A percentile compares a stretch with the other conserved stretches of the same genome.
These are phyloP conservation scores for Himalopsyche anomala DNA, from an alignment of 2,888 invertebrate species.

Conservation along the genomic window DNA sequence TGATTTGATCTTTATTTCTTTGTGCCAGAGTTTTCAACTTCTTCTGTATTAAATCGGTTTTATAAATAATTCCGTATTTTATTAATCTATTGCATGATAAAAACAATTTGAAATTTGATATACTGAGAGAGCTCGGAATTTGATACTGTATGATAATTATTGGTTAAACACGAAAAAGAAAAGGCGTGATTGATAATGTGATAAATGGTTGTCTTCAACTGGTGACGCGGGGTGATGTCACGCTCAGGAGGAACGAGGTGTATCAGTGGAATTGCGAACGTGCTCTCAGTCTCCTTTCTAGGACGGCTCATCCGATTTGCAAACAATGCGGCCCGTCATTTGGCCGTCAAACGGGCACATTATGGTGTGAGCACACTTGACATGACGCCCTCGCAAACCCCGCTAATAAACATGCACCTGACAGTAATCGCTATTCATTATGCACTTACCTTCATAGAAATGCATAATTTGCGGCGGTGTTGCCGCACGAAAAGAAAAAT, in stretches of 20 bases:
- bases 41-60: too few relatives aligned
- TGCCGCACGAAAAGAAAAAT: too few relatives aligned
- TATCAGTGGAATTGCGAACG: slow-evolving; percentile 34
- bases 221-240: background rate
- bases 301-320: slow-evolving; percentile 45
- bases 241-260: slow-evolving; percentile 7
- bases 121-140: too few relatives aligned
- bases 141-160: too few relatives aligned
- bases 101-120: too few relatives aligned
- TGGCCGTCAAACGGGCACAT: slow-evolving; percentile 35
- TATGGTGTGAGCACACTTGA: slow-evolving; percentile 38
- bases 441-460: slow-evolving; percentile 4
- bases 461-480: background rate
- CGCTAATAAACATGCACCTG: slow-evolving; percentile 35
- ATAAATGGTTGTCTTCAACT: background rate
- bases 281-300: slow-evolving; percentile 22
- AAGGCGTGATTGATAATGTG: too few relatives aligned
- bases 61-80: too few relatives aligned
- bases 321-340: slow-evolving; percentile 45
- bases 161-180: too few relatives aligned
- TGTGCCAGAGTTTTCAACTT: too few relatives aligned
- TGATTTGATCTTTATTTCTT: too few relatives aligned
- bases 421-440: slow-evolving; percentile 38
- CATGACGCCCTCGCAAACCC: slow-evolving; percentile 19
- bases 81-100: too few relatives aligned